A percentile compares a stretch with the other conserved stretches of the same genome.
phyloP scores from a whole-genome alignment of 2,113 vertebrate species.

The chimpanzee (Pan troglodytes) region NHGRI_mPanTro3-v2.1_pri NC_086015.1:66432501-66433000 shows the following conservation, averaged over 20 bases:
- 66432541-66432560: neutral
- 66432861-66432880: constrained; percentile 91
- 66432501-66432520: neutral
- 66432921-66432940: constrained; percentile 93
- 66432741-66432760: constrained; percentile 83
- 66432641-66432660: constrained; percentile 38
- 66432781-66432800: constrained; percentile 88
- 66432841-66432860: constrained; percentile 89
- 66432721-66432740: constrained; percentile 83
- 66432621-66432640: constrained; percentile 47
- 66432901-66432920: constrained; percentile 90
- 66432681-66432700: constrained; percentile 83
- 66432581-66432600: constrained; percentile 53
- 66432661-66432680: constrained; percentile 72
- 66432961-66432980: constrained; percentile 90
- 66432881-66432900: constrained; percentile 97
- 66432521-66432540: no score
- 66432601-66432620: constrained; percentile 58
- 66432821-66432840: constrained; percentile 90
- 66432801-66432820: constrained; percentile 87
- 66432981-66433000: constrained; percentile 93
- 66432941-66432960: constrained; percentile 85
- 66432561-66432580: constrained; percentile 64
- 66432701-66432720: constrained; percentile 88
- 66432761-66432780: constrained; percentile 83